Conservation (phyloP, 2,888 invertebrate species). For the Stenodema calcarata region DNA sequence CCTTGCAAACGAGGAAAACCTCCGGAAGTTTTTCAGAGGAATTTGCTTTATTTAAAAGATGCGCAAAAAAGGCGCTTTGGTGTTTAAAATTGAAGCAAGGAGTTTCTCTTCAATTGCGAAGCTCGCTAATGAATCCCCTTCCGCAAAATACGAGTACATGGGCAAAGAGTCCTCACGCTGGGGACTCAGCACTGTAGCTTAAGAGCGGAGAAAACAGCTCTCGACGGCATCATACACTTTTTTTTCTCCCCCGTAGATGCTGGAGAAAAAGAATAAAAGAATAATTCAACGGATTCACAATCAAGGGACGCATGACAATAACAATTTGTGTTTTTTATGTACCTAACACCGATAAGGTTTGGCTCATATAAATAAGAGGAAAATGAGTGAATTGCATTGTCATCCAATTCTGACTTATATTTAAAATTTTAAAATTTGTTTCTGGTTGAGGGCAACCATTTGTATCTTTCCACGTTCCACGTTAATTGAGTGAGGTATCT, state of each 20-base stretch:
- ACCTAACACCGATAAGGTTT: too few species aligned
- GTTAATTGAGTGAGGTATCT: too few species aligned
- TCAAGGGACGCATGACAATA: too few species aligned
- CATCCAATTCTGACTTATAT: too few species aligned
- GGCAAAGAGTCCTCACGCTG: neutral
- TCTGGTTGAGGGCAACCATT: too few species aligned
- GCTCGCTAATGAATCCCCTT: slow-evolving; percentile 33
- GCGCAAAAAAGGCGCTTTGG: neutral
- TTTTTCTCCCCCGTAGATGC: neutral
- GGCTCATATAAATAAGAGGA: too few species aligned
- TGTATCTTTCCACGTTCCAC: too few species aligned
- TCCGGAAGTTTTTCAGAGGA: neutral
- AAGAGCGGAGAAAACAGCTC: slow-evolving; percentile 18
- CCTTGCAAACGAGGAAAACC: neutral
- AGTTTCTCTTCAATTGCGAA: slow-evolving; percentile 15
- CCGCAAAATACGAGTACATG: slow-evolving; percentile 37
- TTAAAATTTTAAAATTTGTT: too few species aligned
- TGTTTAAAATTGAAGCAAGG: neutral
- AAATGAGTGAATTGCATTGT: too few species aligned
- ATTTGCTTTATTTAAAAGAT: neutral
- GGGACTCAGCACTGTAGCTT: neutral
- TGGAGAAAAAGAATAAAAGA: too few species aligned
- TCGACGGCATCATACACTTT: neutral
- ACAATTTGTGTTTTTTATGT: too few species aligned
- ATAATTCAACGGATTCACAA: too few species aligned